Base-by-base conservation (phyloP, 2,113 vertebrate species). In the Dromaius novaehollandiae region DNA sequence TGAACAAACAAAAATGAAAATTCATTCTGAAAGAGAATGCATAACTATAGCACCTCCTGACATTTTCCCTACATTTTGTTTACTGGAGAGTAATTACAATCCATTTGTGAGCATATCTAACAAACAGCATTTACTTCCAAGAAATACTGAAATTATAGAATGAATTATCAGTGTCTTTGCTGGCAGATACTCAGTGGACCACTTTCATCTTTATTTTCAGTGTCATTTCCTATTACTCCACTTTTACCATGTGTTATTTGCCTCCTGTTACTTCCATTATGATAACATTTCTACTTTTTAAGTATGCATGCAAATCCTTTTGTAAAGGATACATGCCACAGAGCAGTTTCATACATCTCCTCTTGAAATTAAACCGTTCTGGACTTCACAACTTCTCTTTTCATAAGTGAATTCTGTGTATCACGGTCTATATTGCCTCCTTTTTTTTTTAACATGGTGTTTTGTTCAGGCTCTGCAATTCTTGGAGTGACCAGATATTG, bases 101-200 rank as follows among this genome's bases (percentile, higher is more conserved):
- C 6, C 11, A 32, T 85, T 89, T 92, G 20, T 73, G 18, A 89
- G 13, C 5, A 13, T n/a, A 65, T 66, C 75, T 74, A 70, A 53
- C 51, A 58, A 89, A 50, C 13, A 82, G 9, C 40, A 71, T 74
- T 95, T 91, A 6, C 53, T 90, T 92, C 75, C 71, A 79, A 83
- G 82, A 94, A 94, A 90, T 77, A 40, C 55, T 82, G 40, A 50
- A 91, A 78, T 81, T 90, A 55, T 56, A 50, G 70, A 93, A 83
- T 64, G 46, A 86, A 86, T 86, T 88, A 92, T 44, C 60, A 81
- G n/a, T 34, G 11, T 71, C 76, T 71, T 82, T 93, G 16, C 65
- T 90, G 64, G 73, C 92, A 96, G 73, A 78, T 64, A 64, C 38
- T 78, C 68, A 9, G 10, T 38, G 93, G 44, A 60, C 55, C 19